Percentiles rank a stretch among this genome's conserved stretches.
Conservation (phyloP, 2,888 invertebrate genomes). For the Xanthia togata region DNA sequence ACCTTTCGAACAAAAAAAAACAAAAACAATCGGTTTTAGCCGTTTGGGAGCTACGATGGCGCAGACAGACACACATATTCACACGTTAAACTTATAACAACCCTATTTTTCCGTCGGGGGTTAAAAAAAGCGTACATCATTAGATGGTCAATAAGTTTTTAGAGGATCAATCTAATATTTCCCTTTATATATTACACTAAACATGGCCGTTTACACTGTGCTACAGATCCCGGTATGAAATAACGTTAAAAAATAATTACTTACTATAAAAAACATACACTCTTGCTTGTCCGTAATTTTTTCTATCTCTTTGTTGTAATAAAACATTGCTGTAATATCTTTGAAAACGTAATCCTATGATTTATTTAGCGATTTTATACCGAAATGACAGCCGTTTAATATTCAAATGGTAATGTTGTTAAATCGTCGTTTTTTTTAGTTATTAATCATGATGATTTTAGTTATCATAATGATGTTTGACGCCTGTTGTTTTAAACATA, state of each 20-base stretch:
- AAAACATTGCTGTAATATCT: slow-evolving; percentile 6
- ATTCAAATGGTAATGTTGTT: background rate
- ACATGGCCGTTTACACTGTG: background rate
- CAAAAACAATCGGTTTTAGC: too few relatives aligned
- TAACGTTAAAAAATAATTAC: background rate
- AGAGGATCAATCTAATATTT: too few relatives aligned
- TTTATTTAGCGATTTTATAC: slow-evolving; percentile 6
- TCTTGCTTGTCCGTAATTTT: background rate
- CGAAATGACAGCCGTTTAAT: background rate
- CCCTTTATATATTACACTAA: too few relatives aligned
- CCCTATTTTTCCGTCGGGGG: too few relatives aligned
- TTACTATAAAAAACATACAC: background rate
- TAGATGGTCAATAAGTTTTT: too few relatives aligned
- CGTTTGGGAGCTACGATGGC: too few relatives aligned
- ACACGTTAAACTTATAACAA: too few relatives aligned
- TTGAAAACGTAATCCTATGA: slow-evolving; percentile 14
- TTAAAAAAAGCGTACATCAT: too few relatives aligned
- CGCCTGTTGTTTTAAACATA: slow-evolving; percentile 1
- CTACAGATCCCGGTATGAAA: background rate
- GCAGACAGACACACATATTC: too few relatives aligned
- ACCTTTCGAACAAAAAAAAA: too few relatives aligned
- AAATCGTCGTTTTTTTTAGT: background rate
- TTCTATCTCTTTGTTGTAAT: background rate
- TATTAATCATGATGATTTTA: background rate
- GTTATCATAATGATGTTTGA: background rate